Conservation (phyloP, 2,113 vertebrate genomes). For the Macquaria australasica region DNA sequence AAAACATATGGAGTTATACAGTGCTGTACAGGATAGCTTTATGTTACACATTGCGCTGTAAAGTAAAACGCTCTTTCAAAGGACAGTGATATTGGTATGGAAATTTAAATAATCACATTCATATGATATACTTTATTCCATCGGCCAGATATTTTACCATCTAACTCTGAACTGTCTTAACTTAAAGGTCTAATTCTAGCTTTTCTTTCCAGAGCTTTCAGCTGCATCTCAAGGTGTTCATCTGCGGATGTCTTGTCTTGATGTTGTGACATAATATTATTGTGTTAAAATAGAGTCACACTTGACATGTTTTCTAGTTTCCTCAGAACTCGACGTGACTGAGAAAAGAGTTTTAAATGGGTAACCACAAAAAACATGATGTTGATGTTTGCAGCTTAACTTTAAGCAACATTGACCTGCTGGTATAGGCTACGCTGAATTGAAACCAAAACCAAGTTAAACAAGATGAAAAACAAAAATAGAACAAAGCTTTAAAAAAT, state of each 20-base stretch:
- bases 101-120: not conserved
- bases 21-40: not conserved
- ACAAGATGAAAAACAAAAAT: not conserved
- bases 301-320: not conserved
- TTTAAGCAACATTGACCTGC: not conserved
- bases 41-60: not conserved
- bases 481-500: not conserved
- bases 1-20: not conserved
- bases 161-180: not conserved
- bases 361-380: not conserved
- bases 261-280: not conserved
- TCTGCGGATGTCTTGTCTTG: not conserved
- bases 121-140: not conserved
- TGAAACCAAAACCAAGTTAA: constrained; percentile 1
- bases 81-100: too few relatives aligned
- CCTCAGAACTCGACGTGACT: not conserved
- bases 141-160: not conserved
- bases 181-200: not conserved
- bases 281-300: constrained; percentile 8
- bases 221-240: not conserved
- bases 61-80: not conserved
- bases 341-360: not conserved
- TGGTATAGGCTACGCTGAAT: not conserved
- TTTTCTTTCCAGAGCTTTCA: not conserved
- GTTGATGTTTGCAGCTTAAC: not conserved